Evolutionary conservation across 2,113 vertebrate species (phyloP).

Genomic region (Myotis brandtii): DNA sequence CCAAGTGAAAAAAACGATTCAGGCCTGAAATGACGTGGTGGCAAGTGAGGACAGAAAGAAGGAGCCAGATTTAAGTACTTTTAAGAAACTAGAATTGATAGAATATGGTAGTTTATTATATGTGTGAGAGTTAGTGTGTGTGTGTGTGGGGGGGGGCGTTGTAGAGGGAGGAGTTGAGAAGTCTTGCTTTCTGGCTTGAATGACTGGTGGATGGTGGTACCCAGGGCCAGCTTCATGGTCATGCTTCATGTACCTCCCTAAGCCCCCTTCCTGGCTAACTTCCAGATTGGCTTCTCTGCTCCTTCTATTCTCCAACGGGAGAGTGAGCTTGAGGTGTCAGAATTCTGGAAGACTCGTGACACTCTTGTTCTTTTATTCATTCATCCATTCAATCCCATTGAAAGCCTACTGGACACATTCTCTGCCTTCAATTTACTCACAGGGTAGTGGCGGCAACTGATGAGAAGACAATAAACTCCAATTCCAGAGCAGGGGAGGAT

Average conservation of each 20-base stretch:
- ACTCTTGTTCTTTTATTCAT: neutral
- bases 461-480: neutral
- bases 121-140: neutral
- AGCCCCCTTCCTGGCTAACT: neutral
- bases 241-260: neutral
- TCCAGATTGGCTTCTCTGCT: neutral
- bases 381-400: neutral
- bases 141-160: too few species aligned
- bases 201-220: neutral
- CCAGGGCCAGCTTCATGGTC: neutral
- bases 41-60: slow-evolving; percentile 2
- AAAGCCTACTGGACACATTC: neutral
- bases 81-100: neutral
- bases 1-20: slow-evolving; percentile 4
- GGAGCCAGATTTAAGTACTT: neutral
- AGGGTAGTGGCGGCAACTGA: neutral
- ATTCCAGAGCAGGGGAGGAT: neutral
- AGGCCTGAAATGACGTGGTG: neutral
- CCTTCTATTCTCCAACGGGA: neutral
- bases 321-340: neutral
- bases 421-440: neutral
- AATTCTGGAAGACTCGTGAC: neutral
- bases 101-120: neutral
- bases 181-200: neutral
- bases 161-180: neutral